Base-by-base conservation (phyloP, 2,797 vertebrate species). In the Cottoperca gobio region DNA sequence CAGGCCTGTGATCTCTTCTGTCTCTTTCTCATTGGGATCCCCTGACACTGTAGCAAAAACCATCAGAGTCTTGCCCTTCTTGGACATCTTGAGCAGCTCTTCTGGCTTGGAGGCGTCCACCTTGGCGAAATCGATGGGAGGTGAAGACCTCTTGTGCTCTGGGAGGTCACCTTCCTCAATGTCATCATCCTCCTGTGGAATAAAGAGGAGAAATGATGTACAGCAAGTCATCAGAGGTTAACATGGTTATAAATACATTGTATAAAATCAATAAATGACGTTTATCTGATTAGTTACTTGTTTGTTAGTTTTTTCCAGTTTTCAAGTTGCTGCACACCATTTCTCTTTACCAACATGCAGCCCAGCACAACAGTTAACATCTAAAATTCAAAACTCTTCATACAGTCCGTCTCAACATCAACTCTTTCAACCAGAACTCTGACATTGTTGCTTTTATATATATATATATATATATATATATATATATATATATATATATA, bases 121-220 rank as follows among this genome's bases (percentile, higher is more conserved):
- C 86, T 97, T 96, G 2, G 96, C 95, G 83, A 99, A 97, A 81
- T 99, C 98, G 1, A 99, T 91, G 0, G 97, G 96, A 0, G 97
- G 96, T 1, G 97, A 88, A 64, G 97, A 90, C 52, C 97, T 93
- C 76, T 92, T 97, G 92, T 99, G 98, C 71, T 99, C 98, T 0
- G 98, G 98, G 33, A 99, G 96, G 82, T 99, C 98, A 0, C 97
- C 97, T 70, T 99, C 97, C 75, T 99, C 97, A 5, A 99, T 99
- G 85, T 99, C 98, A 3, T 99, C 97, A 40, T 99, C 97, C 60
- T 96, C 89, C 98, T 99, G 79, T 21, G 1, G 57, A 54, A 31
- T 23, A 26, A 39, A 59, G 2, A 16, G 8, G 2, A 37, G 11
- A 54, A 1, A 5, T 6, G 3, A 26, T 8, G 19, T 11, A 28